Percentiles rank a stretch among this genome's conserved stretches.
Conservation (phyloP, 2,113 vertebrate species). For the Alligator sinensis region DNA sequence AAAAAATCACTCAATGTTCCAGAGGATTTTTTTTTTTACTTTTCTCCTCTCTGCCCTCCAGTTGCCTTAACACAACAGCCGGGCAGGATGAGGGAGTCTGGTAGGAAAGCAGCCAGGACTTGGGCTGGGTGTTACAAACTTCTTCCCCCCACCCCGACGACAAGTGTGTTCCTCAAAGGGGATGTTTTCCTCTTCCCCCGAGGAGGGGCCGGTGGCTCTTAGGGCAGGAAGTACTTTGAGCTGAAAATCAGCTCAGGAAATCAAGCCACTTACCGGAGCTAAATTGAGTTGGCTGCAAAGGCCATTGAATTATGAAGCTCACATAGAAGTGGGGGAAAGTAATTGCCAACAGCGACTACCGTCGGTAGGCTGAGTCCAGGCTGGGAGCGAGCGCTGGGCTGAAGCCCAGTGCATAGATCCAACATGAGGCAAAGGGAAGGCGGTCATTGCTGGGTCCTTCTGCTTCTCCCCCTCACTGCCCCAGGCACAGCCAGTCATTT, state of each 20-base stretch:
- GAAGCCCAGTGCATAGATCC: neutral
- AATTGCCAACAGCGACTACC: neutral
- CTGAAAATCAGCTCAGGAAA: conserved; percentile 4
- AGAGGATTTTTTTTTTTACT: neutral
- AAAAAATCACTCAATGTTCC: neutral
- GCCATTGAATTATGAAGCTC: neutral
- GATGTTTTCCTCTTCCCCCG: rapidly evolving
- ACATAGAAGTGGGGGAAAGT: rapidly evolving
- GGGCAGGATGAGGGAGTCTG: rapidly evolving
- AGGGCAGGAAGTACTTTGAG: neutral
- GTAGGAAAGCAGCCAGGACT: neutral
- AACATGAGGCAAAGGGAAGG: rapidly evolving
- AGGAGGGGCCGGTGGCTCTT: neutral
- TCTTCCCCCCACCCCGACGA: neutral
- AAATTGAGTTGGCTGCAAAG: neutral
- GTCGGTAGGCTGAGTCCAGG: neutral
- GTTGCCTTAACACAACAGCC: neutral
- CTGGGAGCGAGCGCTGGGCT: neutral
- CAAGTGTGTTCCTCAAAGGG: neutral
- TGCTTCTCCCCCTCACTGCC: neutral
- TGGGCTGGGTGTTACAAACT: neutral
- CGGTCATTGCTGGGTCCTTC: neutral
- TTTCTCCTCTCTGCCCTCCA: neutral
- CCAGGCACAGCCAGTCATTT: neutral
- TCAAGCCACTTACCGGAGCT: neutral